Percentiles rank a stretch among this genome's conserved stretches.
Conservation (phyloP, 1,140 invertebrate genomes). For the Helicorthomorpha holstii region DNA sequence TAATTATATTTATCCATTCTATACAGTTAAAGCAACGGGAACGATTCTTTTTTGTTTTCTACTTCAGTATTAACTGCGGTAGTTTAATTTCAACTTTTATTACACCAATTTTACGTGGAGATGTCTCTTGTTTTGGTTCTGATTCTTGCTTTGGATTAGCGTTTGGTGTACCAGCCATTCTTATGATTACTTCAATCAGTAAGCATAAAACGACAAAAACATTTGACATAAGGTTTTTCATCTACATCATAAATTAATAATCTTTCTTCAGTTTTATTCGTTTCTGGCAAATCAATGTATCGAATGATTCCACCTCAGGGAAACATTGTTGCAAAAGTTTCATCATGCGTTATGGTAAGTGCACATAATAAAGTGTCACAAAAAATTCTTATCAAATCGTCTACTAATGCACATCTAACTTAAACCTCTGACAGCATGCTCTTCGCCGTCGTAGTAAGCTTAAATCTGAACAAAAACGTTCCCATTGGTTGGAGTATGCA, state of each 20-base stretch:
- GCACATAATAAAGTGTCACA: background rate
- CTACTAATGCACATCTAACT: too few species aligned
- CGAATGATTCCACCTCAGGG: slow-evolving; percentile 56
- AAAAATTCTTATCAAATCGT: background rate
- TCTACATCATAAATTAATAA: slow-evolving; percentile 4
- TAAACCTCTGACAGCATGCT: slow-evolving; percentile 20
- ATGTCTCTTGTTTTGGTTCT: slow-evolving; percentile 23
- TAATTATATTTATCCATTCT: too few species aligned
- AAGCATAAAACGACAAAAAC: slow-evolving; percentile 3
- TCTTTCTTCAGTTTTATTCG: slow-evolving; percentile 54
- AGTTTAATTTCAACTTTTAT: slow-evolving; percentile 26
- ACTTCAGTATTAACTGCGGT: slow-evolving; percentile 25
- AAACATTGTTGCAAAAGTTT: slow-evolving; percentile 60
- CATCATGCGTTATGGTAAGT: slow-evolving; percentile 59
- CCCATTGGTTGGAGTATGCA: slow-evolving; percentile 36
- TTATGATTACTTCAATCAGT: slow-evolving; percentile 26
- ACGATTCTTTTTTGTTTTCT: slow-evolving; percentile 20
- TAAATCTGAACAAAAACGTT: slow-evolving; percentile 16
- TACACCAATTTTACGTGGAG: slow-evolving; percentile 25
- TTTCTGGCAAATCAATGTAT: slow-evolving; percentile 56
- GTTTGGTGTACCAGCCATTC: slow-evolving; percentile 24
- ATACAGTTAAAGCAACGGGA: slow-evolving; percentile 20
- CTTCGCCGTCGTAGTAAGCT: slow-evolving; percentile 15
- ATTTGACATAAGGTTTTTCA: background rate
- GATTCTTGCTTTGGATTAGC: slow-evolving; percentile 25